phyloP scores from a whole-genome alignment of 2,888 invertebrate genomes.

The Busseola fusca region DNA sequence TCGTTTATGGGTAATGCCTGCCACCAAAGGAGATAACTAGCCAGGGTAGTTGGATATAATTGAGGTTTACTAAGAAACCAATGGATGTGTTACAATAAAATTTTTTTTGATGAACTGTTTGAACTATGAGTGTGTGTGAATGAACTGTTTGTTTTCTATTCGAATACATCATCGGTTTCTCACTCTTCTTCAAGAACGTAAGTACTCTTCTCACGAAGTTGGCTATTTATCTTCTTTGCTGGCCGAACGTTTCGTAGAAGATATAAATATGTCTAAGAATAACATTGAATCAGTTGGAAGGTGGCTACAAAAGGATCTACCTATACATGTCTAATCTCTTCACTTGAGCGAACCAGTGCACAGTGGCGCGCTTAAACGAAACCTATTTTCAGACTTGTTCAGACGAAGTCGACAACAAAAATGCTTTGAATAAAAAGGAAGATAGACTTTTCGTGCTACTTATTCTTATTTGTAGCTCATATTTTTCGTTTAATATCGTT shows the following conservation, averaged over 20 bases:
- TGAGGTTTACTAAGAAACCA: too few species aligned
- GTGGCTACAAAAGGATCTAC: constrained; percentile 24
- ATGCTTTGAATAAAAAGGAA: constrained; percentile 30
- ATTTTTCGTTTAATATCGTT: neutral
- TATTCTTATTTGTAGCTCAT: neutral
- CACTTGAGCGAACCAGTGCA: constrained; percentile 18
- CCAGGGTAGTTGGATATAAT: too few species aligned
- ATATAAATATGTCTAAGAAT: constrained; percentile 23
- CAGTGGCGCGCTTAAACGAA: constrained; percentile 12
- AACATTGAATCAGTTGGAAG: constrained; percentile 27
- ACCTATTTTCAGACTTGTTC: constrained; percentile 21
- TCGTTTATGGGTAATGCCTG: constrained; percentile 4
- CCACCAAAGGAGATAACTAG: too few species aligned
- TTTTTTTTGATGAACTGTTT: too few species aligned
- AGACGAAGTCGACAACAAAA: constrained; percentile 12
- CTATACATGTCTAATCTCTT: constrained; percentile 39
- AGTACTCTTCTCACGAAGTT: too few species aligned
- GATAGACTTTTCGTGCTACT: neutral
- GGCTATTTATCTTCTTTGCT: too few species aligned
- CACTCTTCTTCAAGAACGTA: too few species aligned
- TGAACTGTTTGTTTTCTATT: too few species aligned
- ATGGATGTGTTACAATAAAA: too few species aligned
- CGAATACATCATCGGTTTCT: too few species aligned
- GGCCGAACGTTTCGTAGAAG: neutral
- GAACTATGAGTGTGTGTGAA: too few species aligned